Evolutionary conservation across 2,888 invertebrate genomes (phyloP).

Genomic region (Labia minor): DNA sequence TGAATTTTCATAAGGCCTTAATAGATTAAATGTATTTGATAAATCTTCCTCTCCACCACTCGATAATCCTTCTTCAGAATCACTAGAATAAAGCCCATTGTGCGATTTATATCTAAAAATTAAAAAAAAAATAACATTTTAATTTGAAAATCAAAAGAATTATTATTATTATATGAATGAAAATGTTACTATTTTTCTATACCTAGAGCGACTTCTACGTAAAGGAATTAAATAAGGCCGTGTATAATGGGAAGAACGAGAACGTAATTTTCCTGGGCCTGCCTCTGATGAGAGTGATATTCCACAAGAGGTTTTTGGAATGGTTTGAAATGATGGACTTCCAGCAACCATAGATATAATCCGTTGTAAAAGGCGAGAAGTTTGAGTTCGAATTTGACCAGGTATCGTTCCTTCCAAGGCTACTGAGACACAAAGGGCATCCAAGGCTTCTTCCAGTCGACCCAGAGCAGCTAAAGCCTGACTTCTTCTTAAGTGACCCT

Average conservation of each 20-base stretch:
- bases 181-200: not conserved
- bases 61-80: slow-evolving; percentile 38
- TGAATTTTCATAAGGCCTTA: slow-evolving; percentile 24
- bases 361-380: not conserved
- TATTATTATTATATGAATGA: no score
- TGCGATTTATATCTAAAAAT: not conserved
- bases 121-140: not conserved
- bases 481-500: slow-evolving; percentile 48
- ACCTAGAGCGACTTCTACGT: not conserved
- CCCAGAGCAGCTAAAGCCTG: slow-evolving; percentile 43
- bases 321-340: not conserved
- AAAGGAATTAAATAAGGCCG: slow-evolving; percentile 17
- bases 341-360: not conserved
- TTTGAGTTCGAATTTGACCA: not conserved
- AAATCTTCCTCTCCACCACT: slow-evolving; percentile 36
- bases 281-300: not conserved
- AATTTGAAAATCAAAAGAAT: not conserved
- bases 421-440: slow-evolving; percentile 45
- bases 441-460: slow-evolving; percentile 46
- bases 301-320: not conserved
- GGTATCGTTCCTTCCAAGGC: slow-evolving; percentile 30
- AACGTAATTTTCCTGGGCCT: not conserved
- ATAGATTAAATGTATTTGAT: slow-evolving; percentile 21
- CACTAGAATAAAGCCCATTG: slow-evolving; percentile 33
- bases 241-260: slow-evolving; percentile 14